Evolutionary conservation across 2,113 vertebrate species (phyloP), one percentile per base, ranked within the genome.

Genomic region (Verasper variegatus): DNA sequence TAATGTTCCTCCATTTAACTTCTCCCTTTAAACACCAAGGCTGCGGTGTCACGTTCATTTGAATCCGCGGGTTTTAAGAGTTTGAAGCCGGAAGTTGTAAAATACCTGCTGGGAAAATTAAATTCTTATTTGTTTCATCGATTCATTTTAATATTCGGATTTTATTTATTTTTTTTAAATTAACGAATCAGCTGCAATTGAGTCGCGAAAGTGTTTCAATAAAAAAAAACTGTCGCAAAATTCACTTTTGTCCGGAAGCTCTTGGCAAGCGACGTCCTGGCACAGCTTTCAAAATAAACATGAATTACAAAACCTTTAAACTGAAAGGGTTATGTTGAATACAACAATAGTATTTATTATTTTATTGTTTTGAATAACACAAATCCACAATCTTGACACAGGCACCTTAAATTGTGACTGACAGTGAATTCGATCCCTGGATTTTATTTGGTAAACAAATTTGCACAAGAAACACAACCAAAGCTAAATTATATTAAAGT

Each of bases 221-320:
- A 51, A 14, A 20, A 18, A 17, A 1, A 3, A 17, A 47, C 11
- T 3, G 11, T 15, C 17, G 45, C 15, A 47, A 12, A 47, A 47
- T 4, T 0, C 45, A 15, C 45, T 47, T 47, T 14, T 14, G 2
- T 54, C 2, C 0, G 9, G 1, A 23, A 3, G 10, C 9, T 0
- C 5, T 4, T 24, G 51, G 61, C 35, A 55, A 2, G 0, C 15
- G 3, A 14, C 35, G 74, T 87, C 85, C 75, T 23, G 42, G 62
- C 8, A 1, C 0, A 0, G 12, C 20, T 71, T 78, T 86, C 72
- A 86, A 82, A 80, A 75, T 84, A 84, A 87, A 84, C 14, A 71
- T 0, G 17, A 27, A 58, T 27, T 3, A 23, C 17, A 18, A 49
- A 49, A 18, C 45, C 40, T 42, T 12, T 13, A 13, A 42, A 42